These are phyloP conservation scores for Oreochromis aureus DNA, from an alignment of 2,113 vertebrate species.

Conservation along the genomic window DNA sequence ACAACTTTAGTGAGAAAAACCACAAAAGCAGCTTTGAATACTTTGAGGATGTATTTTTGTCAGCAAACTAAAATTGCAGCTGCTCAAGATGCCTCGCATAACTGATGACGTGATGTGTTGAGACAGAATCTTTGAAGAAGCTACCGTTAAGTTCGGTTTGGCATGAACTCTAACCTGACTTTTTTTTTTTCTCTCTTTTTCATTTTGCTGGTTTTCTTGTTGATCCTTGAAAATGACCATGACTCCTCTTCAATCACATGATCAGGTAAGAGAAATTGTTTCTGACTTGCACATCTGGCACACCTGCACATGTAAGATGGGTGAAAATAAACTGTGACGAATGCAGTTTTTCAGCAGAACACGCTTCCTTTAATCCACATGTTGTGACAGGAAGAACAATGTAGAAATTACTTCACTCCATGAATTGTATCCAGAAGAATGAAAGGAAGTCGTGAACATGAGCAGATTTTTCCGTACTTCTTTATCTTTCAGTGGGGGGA, in stretches of 20 bases:
- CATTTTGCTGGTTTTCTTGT: neutral
- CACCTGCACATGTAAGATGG: neutral
- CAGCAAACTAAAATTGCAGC: neutral
- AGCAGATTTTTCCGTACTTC: conserved; percentile 10
- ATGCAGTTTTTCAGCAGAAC: neutral
- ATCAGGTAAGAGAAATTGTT: conserved; percentile 35
- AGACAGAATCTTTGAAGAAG: neutral
- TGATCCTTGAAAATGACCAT: neutral
- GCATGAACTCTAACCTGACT: neutral
- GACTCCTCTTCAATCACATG: neutral
- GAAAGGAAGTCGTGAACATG: conserved; percentile 17
- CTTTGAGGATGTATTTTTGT: neutral
- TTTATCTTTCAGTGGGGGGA: neutral
- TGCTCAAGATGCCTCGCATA: accelerated
- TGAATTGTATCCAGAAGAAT: neutral
- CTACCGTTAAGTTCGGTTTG: neutral
- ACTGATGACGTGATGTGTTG: neutral
- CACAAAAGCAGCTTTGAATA: neutral
- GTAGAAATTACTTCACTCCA: neutral
- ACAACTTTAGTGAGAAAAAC: neutral
- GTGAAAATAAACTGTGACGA: neutral
- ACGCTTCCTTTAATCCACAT: neutral
- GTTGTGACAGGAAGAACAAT: neutral
- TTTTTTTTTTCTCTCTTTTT: neutral
- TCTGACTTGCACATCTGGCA: neutral